A percentile compares a stretch with the other conserved stretches of the same genome.
phyloP scores from a whole-genome alignment of 1,140 invertebrate genomes.

The Marisa cornuarietis region DNA sequence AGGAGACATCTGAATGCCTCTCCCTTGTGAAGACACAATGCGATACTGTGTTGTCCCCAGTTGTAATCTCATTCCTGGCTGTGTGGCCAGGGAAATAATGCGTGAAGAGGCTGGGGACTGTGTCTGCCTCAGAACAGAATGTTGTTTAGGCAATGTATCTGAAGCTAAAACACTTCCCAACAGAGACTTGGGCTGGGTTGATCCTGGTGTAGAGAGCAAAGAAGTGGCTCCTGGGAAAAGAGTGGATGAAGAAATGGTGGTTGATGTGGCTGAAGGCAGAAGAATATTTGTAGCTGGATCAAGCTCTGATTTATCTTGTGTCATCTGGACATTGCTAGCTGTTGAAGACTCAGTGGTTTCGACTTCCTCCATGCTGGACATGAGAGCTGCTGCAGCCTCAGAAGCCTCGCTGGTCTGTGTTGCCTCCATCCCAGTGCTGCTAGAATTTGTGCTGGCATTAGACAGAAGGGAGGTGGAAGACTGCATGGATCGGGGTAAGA shows the following conservation, averaged over 20 bases:
- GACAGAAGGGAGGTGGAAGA: background rate
- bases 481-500: too few relatives aligned
- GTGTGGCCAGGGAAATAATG: background rate
- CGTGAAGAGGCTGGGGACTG: background rate
- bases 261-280: background rate
- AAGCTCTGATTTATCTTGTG: background rate
- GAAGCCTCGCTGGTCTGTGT: conserved; percentile 21
- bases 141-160: background rate
- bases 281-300: background rate
- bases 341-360: background rate
- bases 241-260: background rate
- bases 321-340: background rate
- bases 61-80: conserved; percentile 4
- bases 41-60: background rate
- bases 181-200: background rate
- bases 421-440: background rate
- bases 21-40: conserved; percentile 15
- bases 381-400: conserved; percentile 13
- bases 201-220: conserved; percentile 1
- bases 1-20: conserved; percentile 1
- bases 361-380: conserved; percentile 21
- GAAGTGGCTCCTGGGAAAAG: conserved; percentile 5
- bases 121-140: conserved; percentile 9
- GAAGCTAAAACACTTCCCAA: conserved; percentile 11
- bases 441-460: background rate